phyloP scores from a whole-genome alignment of 2,888 invertebrate species.

The Drosophila meridiana region DNA sequence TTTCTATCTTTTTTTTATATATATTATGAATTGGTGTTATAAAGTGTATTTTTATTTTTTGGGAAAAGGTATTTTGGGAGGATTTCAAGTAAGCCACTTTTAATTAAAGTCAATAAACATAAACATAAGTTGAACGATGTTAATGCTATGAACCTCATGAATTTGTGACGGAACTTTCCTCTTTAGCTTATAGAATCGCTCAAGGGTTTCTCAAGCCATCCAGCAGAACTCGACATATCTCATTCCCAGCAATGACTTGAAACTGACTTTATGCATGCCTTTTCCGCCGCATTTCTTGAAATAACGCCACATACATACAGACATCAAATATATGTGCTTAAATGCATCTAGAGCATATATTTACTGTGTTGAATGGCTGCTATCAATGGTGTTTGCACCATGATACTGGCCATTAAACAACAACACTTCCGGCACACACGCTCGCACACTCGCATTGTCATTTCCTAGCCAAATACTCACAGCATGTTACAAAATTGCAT shows the following conservation, averaged over 20 bases:
- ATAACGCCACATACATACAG: conserved; percentile 6
- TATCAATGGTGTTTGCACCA: conserved; percentile 50
- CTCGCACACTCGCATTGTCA: conserved; percentile 6
- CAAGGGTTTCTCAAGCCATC: background rate
- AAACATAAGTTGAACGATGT: background rate
- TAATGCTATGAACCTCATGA: background rate
- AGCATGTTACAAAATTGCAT: conserved; percentile 54
- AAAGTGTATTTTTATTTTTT: conserved; percentile 22
- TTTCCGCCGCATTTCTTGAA: conserved; percentile 19
- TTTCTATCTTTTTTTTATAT: conserved; percentile 22
- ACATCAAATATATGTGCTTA: conserved; percentile 5
- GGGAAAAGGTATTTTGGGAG: background rate
- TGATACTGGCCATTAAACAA: conserved; percentile 49
- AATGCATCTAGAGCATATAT: conserved; percentile 3
- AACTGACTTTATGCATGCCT: conserved; percentile 10
- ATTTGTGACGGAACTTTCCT: background rate
- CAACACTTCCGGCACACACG: conserved; percentile 33
- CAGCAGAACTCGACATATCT: background rate
- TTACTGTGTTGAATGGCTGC: conserved; percentile 28
- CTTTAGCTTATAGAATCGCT: conserved; percentile 4
- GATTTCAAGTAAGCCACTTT: background rate
- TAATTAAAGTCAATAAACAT: conserved; percentile 11
- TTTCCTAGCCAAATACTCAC: conserved; percentile 41
- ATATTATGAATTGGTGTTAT: conserved; percentile 35
- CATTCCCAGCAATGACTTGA: background rate